Base-by-base conservation (phyloP, 2,113 vertebrate genomes). In the Platichthys stellatus region DNA sequence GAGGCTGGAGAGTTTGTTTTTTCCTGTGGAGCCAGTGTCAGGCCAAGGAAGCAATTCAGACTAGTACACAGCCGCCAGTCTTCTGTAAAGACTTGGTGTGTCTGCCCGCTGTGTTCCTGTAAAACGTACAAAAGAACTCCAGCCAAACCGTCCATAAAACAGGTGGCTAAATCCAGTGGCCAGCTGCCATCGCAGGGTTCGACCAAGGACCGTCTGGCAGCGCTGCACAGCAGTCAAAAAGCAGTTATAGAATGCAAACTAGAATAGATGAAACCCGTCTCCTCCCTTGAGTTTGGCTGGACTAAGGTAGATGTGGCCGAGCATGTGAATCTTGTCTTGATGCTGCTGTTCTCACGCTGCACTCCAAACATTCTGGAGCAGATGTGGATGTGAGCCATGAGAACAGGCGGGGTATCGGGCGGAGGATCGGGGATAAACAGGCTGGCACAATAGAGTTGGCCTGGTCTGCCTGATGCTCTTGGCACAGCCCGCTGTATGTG, bases 141-240 rank as follows among this genome's bases (percentile, higher is more conserved):
- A 81, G 80, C 88, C 81, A 76, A 88, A 84, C 86, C 73, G 84
- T 78, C 71, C 64, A 87, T 90, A 86, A 91, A 92, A 88, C 87
- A 90, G 88, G 85, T 91, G 89, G 87, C 86, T 86, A 90, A 89
- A 87, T 86, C 71, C 71, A 82, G 77, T 65, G 24, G 69, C 61
- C 62, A 71, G 72, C 69, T 72, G 58, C 57, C 38, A 38, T 49
- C 40, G 56, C 58, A 47, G 66, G 64, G 40, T 84, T 85, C 81
- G 76, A 82, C 87, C 87, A 49, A 83, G 72, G 85, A 88, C 87
- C 88, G 86, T 83, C 87, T 81, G 84, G 82, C 81, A 65, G 62
- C 56, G 28, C 43, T 54, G 77, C 45, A 45, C 54, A 35, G 58
- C 71, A 86, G 86, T 82, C 83, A 63, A 78, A 80, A 69, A 38